These are phyloP conservation scores for Gyrodactylus salaris DNA, from an alignment of 1,140 invertebrate genomes.

Conservation along the genomic window DNA sequence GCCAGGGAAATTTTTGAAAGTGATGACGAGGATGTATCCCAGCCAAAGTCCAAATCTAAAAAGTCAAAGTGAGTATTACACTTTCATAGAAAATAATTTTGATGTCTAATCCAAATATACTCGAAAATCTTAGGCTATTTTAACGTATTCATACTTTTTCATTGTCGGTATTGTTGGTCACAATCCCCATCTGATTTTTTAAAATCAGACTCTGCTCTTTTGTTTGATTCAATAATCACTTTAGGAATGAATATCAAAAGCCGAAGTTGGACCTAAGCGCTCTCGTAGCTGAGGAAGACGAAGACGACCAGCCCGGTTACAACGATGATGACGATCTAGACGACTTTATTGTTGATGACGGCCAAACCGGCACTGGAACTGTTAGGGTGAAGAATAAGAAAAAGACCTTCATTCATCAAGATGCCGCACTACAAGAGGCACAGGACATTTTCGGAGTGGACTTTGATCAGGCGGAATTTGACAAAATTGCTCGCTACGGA, in stretches of 20 bases:
- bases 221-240: background rate
- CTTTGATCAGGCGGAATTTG: conserved; percentile 82
- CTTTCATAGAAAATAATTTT: conserved; percentile 14
- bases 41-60: conserved; percentile 6
- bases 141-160: background rate
- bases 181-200: background rate
- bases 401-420: background rate
- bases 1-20: conserved; percentile 52
- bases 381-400: background rate
- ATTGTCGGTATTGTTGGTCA: background rate
- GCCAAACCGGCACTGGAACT: background rate
- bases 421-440: conserved; percentile 43
- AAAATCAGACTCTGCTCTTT: background rate
- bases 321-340: conserved; percentile 1
- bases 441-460: conserved; percentile 94
- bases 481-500: conserved; percentile 48
- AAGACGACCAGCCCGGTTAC: conserved; percentile 40
- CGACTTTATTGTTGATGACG: conserved; percentile 7
- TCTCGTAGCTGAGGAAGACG: conserved; percentile 10
- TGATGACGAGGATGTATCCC: conserved; percentile 33
- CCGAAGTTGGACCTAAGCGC: background rate
- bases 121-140: conserved; percentile 10
- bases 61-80: background rate
- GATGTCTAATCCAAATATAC: conserved; percentile 10
- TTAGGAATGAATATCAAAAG: background rate